Base-by-base conservation (phyloP, 2,113 vertebrate species). In the Cebidichthys violaceus region DNA sequence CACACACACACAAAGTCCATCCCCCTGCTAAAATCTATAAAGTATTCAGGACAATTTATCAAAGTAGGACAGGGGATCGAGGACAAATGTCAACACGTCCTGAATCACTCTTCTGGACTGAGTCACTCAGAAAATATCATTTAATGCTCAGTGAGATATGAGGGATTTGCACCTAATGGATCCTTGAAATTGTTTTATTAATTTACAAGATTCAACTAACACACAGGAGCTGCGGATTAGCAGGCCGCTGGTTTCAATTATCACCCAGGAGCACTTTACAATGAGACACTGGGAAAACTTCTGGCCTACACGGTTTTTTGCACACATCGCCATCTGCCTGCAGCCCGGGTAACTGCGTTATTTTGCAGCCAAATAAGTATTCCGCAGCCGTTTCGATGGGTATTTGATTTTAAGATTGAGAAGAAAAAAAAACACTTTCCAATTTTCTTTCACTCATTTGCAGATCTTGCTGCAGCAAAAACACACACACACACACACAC, bases 241-340 rank as follows among this genome's bases (percentile, higher is more conserved):
- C 54, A 64, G 66, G 41, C 61, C 75, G 60, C 75, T 57, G 68
- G 24, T 84, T 85, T 82, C 75, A 68, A 65, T 80, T 79, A 71
- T 79, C 47, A 79, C 74, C 55, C 75, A 73, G 65, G 15, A 57
- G 60, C 81, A 43, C 54, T 81, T 85, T 57, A 43, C 77, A 69
- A 68, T 80, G 78, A 88, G 80, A 78, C 75, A 81, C 65, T 81
- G 88, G 83, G 29, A 17, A 33, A 91, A 89, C 71, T 87, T 86
- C 66, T 62, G 74, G 66, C 33, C 84, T 69, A 2, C 86, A 81
- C n/a, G 85, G 81, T 85, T 33, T 60, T 33, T 92, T 85, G 88
- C 88, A 60, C 89, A 92, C 69, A 86, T 85, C 93, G 94, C 95
- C 95, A 95, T 89, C 95, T 95, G 89, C 91, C 93, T 93, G 92